Percentiles rank a stretch among this genome's conserved stretches.
Evolutionary conservation across 2,888 invertebrate species (phyloP).

Genomic region (Allacma fusca): DNA sequence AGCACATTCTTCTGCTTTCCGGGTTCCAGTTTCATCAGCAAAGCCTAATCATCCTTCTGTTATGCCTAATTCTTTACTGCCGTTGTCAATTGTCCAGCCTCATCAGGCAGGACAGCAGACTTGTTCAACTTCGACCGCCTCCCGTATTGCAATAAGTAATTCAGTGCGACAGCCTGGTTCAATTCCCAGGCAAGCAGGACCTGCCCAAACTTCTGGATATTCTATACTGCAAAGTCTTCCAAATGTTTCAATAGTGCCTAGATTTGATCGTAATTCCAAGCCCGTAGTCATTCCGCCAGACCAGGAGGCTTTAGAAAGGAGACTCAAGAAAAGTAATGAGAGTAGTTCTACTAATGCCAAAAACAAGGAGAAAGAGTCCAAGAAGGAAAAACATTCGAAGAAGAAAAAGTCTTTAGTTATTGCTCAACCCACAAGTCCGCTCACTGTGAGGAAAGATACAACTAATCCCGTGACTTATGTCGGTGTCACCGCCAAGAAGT

Average conservation of each 20-base stretch:
- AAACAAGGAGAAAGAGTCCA: constrained; percentile 17
- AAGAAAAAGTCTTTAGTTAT: constrained; percentile 51
- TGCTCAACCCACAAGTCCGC: constrained; percentile 57
- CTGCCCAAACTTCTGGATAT: constrained; percentile 47
- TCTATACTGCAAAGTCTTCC: constrained; percentile 60
- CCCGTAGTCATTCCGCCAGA: constrained; percentile 38
- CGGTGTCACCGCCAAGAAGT: constrained; percentile 37
- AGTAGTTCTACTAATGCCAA: neutral
- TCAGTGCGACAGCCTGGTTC: neutral
- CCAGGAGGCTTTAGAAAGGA: constrained; percentile 40
- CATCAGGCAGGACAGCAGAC: constrained; percentile 47
- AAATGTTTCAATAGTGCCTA: constrained; percentile 61
- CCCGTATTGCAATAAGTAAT: neutral
- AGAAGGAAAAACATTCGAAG: constrained; percentile 41
- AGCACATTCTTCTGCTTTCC: constrained; percentile 58
- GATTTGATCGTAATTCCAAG: constrained; percentile 59
- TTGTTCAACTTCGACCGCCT: constrained; percentile 28
- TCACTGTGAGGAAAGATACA: constrained; percentile 59
- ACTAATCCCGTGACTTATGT: constrained; percentile 56
- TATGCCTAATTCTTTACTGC: constrained; percentile 40
- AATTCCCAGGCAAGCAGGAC: neutral
- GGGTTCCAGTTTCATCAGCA: constrained; percentile 53
- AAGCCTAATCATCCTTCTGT: neutral
- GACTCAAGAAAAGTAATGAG: constrained; percentile 39
- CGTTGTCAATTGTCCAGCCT: constrained; percentile 56